phyloP scores from a whole-genome alignment of 2,113 vertebrate species.

The Cepphus grylle region DNA sequence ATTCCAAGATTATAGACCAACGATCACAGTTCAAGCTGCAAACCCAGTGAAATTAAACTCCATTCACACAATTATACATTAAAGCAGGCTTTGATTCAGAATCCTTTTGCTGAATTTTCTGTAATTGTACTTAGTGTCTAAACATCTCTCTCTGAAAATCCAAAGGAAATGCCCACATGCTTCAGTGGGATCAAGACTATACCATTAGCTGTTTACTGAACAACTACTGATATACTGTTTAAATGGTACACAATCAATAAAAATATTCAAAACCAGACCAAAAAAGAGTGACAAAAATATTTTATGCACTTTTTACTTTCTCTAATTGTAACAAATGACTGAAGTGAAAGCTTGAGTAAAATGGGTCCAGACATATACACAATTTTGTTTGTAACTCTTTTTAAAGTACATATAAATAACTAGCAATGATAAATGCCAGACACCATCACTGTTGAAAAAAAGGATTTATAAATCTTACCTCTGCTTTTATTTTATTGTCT shows the following conservation, averaged over 20 bases:
- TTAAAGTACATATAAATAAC: neutral
- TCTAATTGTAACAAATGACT: neutral
- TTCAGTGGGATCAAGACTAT: neutral
- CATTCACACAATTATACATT: neutral
- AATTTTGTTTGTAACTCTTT: neutral
- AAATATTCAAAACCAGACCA: neutral
- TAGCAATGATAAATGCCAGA: neutral
- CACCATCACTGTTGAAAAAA: neutral
- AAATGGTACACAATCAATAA: neutral
- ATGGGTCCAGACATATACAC: neutral
- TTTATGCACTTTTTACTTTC: neutral
- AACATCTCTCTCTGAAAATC: neutral
- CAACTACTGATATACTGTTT: neutral
- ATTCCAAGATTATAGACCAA: neutral
- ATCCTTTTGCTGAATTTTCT: neutral
- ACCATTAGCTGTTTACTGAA: neutral
- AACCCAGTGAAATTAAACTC: neutral
- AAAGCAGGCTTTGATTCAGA: neutral
- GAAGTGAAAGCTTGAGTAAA: neutral
- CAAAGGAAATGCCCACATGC: neutral
- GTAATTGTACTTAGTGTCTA: neutral
- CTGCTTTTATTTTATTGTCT: constrained; percentile 99
- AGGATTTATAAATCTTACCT: constrained; percentile 76
- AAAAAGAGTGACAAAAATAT: neutral
- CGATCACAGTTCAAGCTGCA: neutral